Conservation (phyloP, 1,140 invertebrate species). For the Vanessa atalanta region DNA sequence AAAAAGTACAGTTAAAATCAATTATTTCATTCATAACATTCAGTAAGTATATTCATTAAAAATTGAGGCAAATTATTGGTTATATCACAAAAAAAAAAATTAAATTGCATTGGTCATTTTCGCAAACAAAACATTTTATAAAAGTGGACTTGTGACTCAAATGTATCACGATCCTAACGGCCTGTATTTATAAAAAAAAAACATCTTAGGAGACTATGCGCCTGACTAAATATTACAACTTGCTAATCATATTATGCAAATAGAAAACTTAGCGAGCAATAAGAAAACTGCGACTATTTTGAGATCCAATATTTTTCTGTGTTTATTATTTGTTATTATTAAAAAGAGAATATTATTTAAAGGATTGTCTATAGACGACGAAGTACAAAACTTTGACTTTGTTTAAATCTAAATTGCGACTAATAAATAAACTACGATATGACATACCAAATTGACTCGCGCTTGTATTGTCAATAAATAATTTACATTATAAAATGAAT, state of each 20-base stretch:
- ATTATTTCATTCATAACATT: background rate
- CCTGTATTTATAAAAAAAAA: no score
- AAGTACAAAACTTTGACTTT: background rate
- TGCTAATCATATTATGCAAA: background rate
- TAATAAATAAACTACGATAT: conserved; percentile 20
- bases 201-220: background rate
- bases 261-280: background rate
- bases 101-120: background rate
- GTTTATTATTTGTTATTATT: background rate
- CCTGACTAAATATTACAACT: background rate
- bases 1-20: background rate
- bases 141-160: no score
- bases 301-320: background rate
- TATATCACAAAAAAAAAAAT: background rate
- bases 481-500: conserved; percentile 29
- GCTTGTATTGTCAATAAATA: conserved; percentile 18
- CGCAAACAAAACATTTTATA: no score
- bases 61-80: background rate
- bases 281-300: conserved; percentile 5
- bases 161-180: no score
- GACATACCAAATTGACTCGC: conserved; percentile 29
- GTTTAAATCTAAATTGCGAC: conserved; percentile 16
- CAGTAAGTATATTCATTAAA: background rate
- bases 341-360: conserved; percentile 5
- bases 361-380: background rate